phyloP scores from a whole-genome alignment of 2,113 vertebrate genomes.

The Solenodon paradoxus region DNA sequence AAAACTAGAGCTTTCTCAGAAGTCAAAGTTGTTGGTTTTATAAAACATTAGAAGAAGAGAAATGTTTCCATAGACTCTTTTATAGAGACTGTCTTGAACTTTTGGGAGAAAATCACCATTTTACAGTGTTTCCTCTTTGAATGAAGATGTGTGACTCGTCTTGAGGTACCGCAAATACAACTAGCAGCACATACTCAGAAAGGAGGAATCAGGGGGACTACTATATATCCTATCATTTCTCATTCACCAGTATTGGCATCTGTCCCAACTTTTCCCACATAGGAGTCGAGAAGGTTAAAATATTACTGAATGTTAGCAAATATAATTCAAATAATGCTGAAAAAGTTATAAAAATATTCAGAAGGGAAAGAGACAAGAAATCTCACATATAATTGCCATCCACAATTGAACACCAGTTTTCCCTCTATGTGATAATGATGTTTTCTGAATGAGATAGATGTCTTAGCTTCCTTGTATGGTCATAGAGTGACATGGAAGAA shows the following conservation, averaged over 20 bases:
- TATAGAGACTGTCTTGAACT: background rate
- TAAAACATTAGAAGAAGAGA: no score
- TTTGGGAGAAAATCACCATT: background rate
- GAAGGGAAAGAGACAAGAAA: background rate
- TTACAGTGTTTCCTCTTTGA: background rate
- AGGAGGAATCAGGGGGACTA: no score
- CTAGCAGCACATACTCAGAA: background rate
- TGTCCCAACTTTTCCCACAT: background rate
- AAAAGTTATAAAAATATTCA: background rate
- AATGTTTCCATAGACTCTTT: background rate
- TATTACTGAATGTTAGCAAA: background rate
- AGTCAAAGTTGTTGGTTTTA: background rate
- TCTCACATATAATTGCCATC: background rate
- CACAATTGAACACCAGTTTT: background rate
- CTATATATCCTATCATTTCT: no score
- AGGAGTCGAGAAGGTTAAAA: background rate
- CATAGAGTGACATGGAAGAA: background rate
- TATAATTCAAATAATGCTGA: background rate
- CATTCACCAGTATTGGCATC: background rate
- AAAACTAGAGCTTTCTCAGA: background rate
- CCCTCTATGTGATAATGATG: background rate
- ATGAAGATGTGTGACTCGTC: background rate
- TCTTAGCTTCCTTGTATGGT: background rate
- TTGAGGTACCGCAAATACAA: background rate
- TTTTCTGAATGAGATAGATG: background rate